These are phyloP conservation scores for Strix uralensis DNA, from an alignment of 2,113 vertebrate genomes.

Conservation along the genomic window DNA sequence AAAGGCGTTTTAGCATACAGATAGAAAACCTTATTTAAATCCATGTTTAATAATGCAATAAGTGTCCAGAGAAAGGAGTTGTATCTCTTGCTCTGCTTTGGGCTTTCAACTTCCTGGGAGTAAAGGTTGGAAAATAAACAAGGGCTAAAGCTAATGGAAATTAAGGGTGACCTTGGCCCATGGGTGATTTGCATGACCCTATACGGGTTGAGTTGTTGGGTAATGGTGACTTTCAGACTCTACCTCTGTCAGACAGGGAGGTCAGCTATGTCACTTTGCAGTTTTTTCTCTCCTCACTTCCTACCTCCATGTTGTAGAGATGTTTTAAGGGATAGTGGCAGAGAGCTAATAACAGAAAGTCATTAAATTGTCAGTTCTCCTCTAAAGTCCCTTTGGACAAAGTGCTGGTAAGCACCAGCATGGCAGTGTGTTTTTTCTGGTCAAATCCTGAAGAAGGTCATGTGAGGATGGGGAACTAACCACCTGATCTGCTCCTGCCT, in stretches of 20 bases:
- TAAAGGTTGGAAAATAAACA: conserved; percentile 27
- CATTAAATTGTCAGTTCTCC: not conserved
- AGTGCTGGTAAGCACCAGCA: not conserved
- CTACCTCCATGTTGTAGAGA: not conserved
- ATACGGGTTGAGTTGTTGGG: not conserved
- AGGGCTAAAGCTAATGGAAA: not conserved
- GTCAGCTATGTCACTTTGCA: not conserved
- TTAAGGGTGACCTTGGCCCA: conserved; percentile 22
- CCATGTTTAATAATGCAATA: conserved; percentile 28
- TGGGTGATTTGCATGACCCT: not conserved
- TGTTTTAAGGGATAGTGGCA: not conserved
- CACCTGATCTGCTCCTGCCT: not conserved
- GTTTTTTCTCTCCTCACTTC: not conserved
- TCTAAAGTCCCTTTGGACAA: not conserved
- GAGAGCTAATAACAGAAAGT: not conserved
- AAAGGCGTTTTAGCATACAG: not conserved
- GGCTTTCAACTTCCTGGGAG: conserved; percentile 16
- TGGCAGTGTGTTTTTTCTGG: not conserved
- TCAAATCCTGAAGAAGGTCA: not conserved
- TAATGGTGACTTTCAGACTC: not conserved
- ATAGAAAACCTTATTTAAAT: conserved; percentile 44
- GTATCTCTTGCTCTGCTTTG: not conserved
- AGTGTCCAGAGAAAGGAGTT: conserved; percentile 20
- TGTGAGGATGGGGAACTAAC: not conserved
- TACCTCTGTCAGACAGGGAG: not conserved